These are phyloP conservation scores for Temnothorax rugatulus DNA, from an alignment of 2,888 invertebrate species.

Conservation along the genomic window DNA sequence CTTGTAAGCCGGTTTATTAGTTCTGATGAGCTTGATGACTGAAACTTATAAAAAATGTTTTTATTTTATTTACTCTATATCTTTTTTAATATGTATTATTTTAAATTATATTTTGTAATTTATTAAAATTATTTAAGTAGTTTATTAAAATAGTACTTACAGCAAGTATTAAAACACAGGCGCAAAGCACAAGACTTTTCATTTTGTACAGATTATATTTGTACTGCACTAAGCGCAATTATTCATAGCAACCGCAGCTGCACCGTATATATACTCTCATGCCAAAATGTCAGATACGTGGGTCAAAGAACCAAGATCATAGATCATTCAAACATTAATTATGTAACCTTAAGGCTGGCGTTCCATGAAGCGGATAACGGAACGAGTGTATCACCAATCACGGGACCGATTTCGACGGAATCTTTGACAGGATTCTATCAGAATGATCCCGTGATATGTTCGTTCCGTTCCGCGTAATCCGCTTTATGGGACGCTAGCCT, in stretches of 20 bases:
- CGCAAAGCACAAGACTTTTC: neutral
- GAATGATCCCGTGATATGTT: too few species aligned
- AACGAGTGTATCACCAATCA: too few species aligned
- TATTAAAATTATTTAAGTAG: neutral
- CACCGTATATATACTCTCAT: constrained; percentile 3
- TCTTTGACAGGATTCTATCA: too few species aligned
- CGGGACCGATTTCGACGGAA: too few species aligned
- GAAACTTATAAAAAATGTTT: neutral
- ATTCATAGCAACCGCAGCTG: neutral
- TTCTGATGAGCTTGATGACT: neutral
- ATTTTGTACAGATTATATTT: constrained; percentile 23
- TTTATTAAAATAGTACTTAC: constrained; percentile 19
- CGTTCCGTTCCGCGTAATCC: too few species aligned
- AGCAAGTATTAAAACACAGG: neutral
- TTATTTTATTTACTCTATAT: neutral
- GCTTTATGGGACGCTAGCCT: too few species aligned
- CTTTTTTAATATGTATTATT: neutral
- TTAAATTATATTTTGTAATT: neutral
- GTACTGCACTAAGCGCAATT: neutral
- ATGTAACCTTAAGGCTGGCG: neutral
- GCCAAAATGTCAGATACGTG: neutral
- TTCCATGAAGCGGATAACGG: too few species aligned
- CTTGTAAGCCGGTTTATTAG: neutral
- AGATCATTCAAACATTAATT: neutral
- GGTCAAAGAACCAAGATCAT: constrained; percentile 20